Base-by-base conservation (phyloP, 2,113 vertebrate genomes). In the Perca flavescens region DNA sequence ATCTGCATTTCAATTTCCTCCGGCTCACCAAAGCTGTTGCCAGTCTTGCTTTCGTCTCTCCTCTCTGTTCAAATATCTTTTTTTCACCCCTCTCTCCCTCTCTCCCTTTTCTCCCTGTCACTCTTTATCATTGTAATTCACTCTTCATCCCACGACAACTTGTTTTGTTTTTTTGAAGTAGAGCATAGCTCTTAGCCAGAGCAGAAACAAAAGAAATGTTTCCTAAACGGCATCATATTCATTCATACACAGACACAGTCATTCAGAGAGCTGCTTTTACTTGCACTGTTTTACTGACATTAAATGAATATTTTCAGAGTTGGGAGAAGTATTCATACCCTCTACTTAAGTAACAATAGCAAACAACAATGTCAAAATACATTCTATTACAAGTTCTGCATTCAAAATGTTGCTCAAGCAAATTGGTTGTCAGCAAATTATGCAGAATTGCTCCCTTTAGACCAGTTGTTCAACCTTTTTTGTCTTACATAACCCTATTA, bases 1-100 rank as follows among this genome's bases (percentile, higher is more conserved):
- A 71, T 86, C 67, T 85, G 84, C 77, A 79, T 87, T 90, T 91
- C 79, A 77, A 80, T 83, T 77, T 83, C 71, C 57, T 74, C 28
- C 64, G 14, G 50, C 77, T 83, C 7, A 73, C 71, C 49, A 46
- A 60, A 5, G 60, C 74, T 36, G 62, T 60, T 76, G 78, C 58
- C 81, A 79, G 61, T 70, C 56, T 53, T 25, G 40, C 60, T 50
- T 46, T 54, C 21, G 28, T 49, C 49, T 22, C 25, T 63, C 5
- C 34, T 40, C 65, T 60, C 46, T 8, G 25, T 61, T 84, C 40
- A 47, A 49, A 81, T 84, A 64, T 17, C 31, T 70, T 49, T 50
- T 83, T 62, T 53, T 36, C 72, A 61, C 47, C 76, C 53, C 49
- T 67, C 57, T 52, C 56, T 60, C 9, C 19, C 50, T 77, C 40